Evolutionary conservation across 2,888 invertebrate species (phyloP), one percentile per base, ranked within the genome.

Genomic region (Acanthosoma haemorrhoidale): DNA sequence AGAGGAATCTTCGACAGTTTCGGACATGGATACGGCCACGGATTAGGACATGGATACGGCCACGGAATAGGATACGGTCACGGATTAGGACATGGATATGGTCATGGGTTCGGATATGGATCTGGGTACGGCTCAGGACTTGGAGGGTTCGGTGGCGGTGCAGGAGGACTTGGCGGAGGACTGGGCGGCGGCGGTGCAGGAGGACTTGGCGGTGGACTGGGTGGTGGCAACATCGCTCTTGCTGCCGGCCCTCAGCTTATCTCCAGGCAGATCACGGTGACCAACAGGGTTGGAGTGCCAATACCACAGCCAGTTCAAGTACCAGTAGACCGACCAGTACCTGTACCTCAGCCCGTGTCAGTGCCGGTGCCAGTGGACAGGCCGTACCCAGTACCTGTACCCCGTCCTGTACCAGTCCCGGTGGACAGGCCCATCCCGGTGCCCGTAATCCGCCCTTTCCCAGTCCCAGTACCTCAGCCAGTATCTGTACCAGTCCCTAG

Each of bases 391-490:
- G 74, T 75, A 9, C 73, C 75, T 13, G 75, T 75, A n/a, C 71
- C 74, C 21, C 82, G 75, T 63, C 75, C 75, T 8, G 74, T 75
- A 0, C 70, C 75, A n/a, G 73, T 82, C 16, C 84, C 85, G 1
- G 83, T 84, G 0, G 79, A 82, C 1, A 83, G 85, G 0, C 83
- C 83, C 70, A 80, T 83, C 69, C 83, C 83, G 6, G 73, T 74
- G 18, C 58, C 71, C 3, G 82, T 84, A 51, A 82, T 84, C 2
- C 81, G 82, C 43, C 84, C 82, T 1, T 84, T 85, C 2, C 81
- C 84, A 2, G 84, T 83, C 72, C 84, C 83, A 0, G 83, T 75
- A n/a, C 71, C 73, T 18, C 72, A 74, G n/a, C 83, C 83, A 15
- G 82, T 83, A 70, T 78, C 79, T 13, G 78, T 80, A 25, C 79